These are phyloP conservation scores for Rallus crepitans DNA, from an alignment of 2,797 vertebrate species.

Conservation along the genomic window DNA sequence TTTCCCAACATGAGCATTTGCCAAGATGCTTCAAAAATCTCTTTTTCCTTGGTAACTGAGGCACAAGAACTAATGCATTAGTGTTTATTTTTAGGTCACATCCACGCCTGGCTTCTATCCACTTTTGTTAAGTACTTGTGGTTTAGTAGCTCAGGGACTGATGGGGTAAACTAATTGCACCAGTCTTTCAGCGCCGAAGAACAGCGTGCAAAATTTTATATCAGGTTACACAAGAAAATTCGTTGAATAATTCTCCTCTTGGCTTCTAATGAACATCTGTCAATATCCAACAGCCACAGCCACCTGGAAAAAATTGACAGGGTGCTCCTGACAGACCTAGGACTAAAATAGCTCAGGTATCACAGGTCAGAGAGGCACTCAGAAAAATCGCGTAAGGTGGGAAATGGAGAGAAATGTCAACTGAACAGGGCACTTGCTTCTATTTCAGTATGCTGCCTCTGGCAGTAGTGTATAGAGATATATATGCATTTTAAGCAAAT, in stretches of 20 bases:
- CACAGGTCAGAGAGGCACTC: not conserved
- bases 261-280: conserved; percentile 36
- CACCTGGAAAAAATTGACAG: not conserved
- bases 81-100: not conserved
- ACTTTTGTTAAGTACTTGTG: not conserved
- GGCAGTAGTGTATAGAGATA: not conserved
- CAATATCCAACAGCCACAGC: not conserved
- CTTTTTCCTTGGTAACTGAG: not conserved
- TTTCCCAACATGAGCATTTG: not conserved
- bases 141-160: not conserved
- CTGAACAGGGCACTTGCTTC: not conserved
- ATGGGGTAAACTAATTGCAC: not conserved
- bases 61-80: not conserved
- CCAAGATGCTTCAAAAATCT: not conserved
- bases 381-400: not conserved
- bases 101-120: not conserved
- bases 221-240: not conserved
- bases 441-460: conserved; percentile 42
- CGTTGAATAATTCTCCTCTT: not conserved
- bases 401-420: not conserved
- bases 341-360: conserved; percentile 8
- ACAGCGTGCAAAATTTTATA: not conserved
- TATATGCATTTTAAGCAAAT: conserved; percentile 1
- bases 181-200: not conserved
- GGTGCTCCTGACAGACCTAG: not conserved